Conservation (phyloP, 2,888 invertebrate genomes). For the Psococerastis gibbosa region DNA sequence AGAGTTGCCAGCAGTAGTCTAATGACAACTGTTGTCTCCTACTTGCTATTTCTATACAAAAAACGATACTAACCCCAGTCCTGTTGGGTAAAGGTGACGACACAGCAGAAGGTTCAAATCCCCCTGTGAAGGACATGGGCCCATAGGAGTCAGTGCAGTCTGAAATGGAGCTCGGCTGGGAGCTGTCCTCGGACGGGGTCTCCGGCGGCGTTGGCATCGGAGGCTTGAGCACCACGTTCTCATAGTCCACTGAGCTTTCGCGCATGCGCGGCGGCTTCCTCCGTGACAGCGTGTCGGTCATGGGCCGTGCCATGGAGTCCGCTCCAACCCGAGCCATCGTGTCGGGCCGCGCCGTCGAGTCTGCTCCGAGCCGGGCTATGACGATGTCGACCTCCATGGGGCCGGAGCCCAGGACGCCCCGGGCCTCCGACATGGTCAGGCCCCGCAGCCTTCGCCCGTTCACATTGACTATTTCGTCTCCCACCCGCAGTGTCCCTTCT, state of each 20-base stretch:
- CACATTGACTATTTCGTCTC: conserved; percentile 53
- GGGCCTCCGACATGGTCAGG: conserved; percentile 42
- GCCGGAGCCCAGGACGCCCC: conserved; percentile 41
- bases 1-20: no score
- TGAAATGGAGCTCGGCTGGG: no score
- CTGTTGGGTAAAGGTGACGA: neutral
- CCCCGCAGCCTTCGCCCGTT: conserved; percentile 49
- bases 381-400: conserved; percentile 45
- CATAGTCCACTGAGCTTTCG: conserved; percentile 53
- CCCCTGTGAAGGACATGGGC: no score
- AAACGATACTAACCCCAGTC: neutral
- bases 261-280: conserved; percentile 26
- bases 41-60: no score
- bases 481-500: conserved; percentile 43
- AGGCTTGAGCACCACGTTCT: conserved; percentile 28
- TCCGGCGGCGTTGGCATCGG: conserved; percentile 28
- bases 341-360: conserved; percentile 14
- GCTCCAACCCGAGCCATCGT: conserved; percentile 23
- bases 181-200: conserved; percentile 28
- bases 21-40: no score
- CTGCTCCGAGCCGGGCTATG: conserved; percentile 26
- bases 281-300: conserved; percentile 2
- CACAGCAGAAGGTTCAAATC: conserved; percentile 15
- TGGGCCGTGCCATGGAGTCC: conserved; percentile 16
- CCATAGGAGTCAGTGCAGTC: no score